A percentile compares a stretch with the other conserved stretches of the same genome.
These are phyloP conservation scores for Bicyclus anynana DNA, from an alignment of 1,140 invertebrate species.

Conservation along the genomic window DNA sequence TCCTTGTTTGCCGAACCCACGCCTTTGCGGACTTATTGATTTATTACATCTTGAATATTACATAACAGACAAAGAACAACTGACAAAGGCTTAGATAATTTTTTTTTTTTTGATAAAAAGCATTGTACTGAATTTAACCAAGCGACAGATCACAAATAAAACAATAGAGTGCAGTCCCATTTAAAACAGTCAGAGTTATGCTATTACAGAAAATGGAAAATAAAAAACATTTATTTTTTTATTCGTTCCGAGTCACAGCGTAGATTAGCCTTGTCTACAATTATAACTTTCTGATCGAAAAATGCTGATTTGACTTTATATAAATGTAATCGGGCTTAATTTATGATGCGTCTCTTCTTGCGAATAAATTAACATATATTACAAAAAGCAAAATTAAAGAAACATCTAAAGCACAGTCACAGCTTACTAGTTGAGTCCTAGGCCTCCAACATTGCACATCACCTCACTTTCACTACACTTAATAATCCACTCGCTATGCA, in stretches of 20 bases:
- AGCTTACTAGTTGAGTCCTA: too few relatives aligned
- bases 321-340: slow-evolving; percentile 21
- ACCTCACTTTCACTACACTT: too few relatives aligned
- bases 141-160: slow-evolving; percentile 19
- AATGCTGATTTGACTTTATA: slow-evolving; percentile 22
- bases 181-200: slow-evolving; percentile 35
- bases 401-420: too few relatives aligned
- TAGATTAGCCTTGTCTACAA: slow-evolving; percentile 29
- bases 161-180: slow-evolving; percentile 25
- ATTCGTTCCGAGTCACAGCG: slow-evolving; percentile 30
- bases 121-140: too few relatives aligned
- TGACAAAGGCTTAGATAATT: too few relatives aligned
- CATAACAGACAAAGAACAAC: too few relatives aligned
- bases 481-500: too few relatives aligned
- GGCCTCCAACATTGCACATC: too few relatives aligned
- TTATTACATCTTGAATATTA: too few relatives aligned
- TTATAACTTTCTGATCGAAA: slow-evolving; percentile 14
- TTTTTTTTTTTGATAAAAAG: too few relatives aligned
- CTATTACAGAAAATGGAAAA: slow-evolving; percentile 34
- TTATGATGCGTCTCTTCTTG: neutral
- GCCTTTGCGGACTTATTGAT: too few relatives aligned
- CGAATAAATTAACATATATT: neutral
- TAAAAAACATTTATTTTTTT: slow-evolving; percentile 39
- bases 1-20: too few relatives aligned
- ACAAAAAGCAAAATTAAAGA: neutral